These are phyloP conservation scores for Tetheella fluctuosa DNA, from an alignment of 2,888 invertebrate genomes.

Conservation along the genomic window DNA sequence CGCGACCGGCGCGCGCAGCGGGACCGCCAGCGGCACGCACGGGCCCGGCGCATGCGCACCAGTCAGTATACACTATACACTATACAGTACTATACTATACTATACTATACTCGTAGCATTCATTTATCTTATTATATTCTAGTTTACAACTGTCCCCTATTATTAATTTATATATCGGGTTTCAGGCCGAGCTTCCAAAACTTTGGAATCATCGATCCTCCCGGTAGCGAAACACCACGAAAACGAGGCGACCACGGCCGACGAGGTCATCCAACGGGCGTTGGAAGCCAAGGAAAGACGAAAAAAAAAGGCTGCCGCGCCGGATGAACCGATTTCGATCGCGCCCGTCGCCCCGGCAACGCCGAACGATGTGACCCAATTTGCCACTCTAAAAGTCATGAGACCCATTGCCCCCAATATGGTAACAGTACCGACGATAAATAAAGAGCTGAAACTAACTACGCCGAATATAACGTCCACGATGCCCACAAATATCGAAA, in stretches of 20 bases:
- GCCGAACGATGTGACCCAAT: constrained; percentile 16
- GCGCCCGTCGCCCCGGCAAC: neutral
- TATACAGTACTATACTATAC: no score
- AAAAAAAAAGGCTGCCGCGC: constrained; percentile 19
- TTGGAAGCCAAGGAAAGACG: constrained; percentile 28
- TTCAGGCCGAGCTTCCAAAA: constrained; percentile 58
- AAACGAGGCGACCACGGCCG: constrained; percentile 42
- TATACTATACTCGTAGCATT: no score
- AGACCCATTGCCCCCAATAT: constrained; percentile 27
- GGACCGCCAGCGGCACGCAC: constrained; percentile 60
- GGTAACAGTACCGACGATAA: neutral
- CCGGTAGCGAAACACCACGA: constrained; percentile 23
- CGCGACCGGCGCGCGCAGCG: constrained; percentile 78
- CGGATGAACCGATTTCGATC: neutral
- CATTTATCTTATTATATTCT: no score
- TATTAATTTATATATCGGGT: neutral
- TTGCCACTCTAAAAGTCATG: constrained; percentile 32
- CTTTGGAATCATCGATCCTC: constrained; percentile 44
- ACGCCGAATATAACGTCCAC: constrained; percentile 36
- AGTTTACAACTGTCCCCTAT: no score
- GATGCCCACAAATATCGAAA: constrained; percentile 66
- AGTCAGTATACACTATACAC: constrained; percentile 45
- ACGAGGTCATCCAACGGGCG: constrained; percentile 56
- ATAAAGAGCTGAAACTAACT: constrained; percentile 25
- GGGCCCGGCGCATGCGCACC: constrained; percentile 38